Conservation (phyloP, 2,113 vertebrate genomes). For the Rana temporaria region DNA sequence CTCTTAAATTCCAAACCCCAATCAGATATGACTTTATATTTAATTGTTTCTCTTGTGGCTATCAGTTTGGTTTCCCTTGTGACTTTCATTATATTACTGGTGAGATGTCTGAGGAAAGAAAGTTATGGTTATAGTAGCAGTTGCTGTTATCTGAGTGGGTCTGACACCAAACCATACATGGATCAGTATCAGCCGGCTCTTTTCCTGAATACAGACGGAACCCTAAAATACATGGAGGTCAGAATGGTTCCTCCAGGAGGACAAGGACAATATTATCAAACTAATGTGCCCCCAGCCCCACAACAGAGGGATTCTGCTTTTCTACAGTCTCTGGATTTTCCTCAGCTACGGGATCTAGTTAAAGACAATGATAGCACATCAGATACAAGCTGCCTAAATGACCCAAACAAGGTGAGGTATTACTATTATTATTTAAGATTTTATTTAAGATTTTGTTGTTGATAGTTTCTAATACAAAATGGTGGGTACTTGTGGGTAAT, state of each 20-base stretch:
- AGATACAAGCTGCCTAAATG: constrained; percentile 65
- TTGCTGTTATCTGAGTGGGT: constrained; percentile 70
- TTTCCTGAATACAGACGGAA: no score
- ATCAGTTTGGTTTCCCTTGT: no score
- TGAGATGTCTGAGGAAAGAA: constrained; percentile 63
- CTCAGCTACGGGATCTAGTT: constrained; percentile 66
- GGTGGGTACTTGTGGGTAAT: no score
- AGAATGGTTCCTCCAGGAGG: no score
- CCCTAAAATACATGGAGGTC: no score
- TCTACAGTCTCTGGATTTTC: constrained; percentile 69
- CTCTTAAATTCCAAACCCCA: constrained; percentile 53
- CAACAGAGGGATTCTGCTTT: constrained; percentile 79
- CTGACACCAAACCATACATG: constrained; percentile 72
- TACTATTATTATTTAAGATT: no score
- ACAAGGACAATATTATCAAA: constrained; percentile 78
- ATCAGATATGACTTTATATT: no score
- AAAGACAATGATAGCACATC: constrained; percentile 55
- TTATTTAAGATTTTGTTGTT: no score
- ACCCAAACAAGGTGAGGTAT: constrained; percentile 73
- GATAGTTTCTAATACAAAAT: no score
- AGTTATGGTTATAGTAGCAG: constrained; percentile 50
- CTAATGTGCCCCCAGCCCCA: constrained; percentile 80
- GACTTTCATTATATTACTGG: constrained; percentile 62
- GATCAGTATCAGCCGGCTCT: constrained; percentile 82
- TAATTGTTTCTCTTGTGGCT: no score